Base-by-base conservation (phyloP, 2,888 invertebrate genomes). In the Eupithecia dodoneata region DNA sequence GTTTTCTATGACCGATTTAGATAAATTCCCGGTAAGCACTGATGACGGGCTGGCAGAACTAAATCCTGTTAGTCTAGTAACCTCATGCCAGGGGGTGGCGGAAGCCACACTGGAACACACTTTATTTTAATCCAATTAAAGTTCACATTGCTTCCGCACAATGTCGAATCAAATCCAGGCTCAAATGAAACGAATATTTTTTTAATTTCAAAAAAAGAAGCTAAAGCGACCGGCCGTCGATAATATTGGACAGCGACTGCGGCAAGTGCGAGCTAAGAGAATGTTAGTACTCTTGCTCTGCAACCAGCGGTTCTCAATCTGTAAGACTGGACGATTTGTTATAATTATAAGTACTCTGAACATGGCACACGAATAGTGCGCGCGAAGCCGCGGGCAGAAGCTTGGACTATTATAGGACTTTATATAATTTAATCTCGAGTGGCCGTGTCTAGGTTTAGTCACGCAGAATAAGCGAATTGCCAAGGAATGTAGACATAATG, bases 231-330 rank as follows among this genome's bases (percentile, higher is more conserved):
- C 89, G 87, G 80, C 71, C 90, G 81, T 83, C 80, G 75, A 82
- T 86, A 81, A 82, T 76, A 86, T 83, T 86, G 82, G 86, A 85
- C 85, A 86, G 86, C 83, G 89, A 92, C 88, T 89, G 88, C 86
- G 85, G 85, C 81, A 82, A 82, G 83, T 81, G 79, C 83, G 73
- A 76, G 71, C 79, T 71, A 77, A 83, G 88, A 90, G 89, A 90
- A 90, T 89, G 89, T 88, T 30, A 47, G 70, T 70, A 86, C 84
- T 87, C 85, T 86, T 87, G 87, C 85, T 87, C 84, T 81, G 80
- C 78, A 76, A 82, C 82, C 85, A 87, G 81, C 82, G 92, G 73
- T 84, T 88, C 92, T 91, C 91, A 93, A 93, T 88, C 92, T 91
- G 30, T 30, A 10, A 30, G 4, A 18, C 30, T 63, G 12, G 63